A percentile compares a stretch with the other conserved stretches of the same genome.
These are phyloP conservation scores for Gastrophryne carolinensis DNA, from an alignment of 2,797 vertebrate genomes.

Conservation along the genomic window DNA sequence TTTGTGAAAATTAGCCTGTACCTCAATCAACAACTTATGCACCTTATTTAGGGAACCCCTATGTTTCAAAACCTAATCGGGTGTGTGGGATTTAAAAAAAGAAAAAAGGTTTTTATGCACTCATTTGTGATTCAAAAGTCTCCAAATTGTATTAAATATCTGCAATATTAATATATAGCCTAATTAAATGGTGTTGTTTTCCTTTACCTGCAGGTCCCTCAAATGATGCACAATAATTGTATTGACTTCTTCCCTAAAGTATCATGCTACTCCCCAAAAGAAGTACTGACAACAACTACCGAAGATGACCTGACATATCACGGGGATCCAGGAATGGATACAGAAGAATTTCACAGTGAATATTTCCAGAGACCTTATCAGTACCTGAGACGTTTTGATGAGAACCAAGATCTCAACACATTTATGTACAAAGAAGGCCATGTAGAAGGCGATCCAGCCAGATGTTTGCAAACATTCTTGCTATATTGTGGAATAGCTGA, in stretches of 20 bases:
- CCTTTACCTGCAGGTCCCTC: constrained; percentile 61
- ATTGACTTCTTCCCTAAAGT: constrained; percentile 86
- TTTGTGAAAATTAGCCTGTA: too few species aligned
- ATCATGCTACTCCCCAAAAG: constrained; percentile 84
- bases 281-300: constrained; percentile 74
- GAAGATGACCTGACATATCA: constrained; percentile 34
- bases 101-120: too few species aligned
- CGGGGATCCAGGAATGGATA: constrained; percentile 81
- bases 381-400: constrained; percentile 81
- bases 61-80: too few species aligned
- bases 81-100: too few species aligned
- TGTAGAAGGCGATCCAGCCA: constrained; percentile 76
- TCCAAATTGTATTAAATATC: too few species aligned
- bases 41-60: too few species aligned
- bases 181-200: too few species aligned
- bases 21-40: too few species aligned
- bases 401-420: constrained; percentile 68
- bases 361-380: constrained; percentile 92
- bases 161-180: too few species aligned
- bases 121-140: too few species aligned
- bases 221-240: constrained; percentile 64
- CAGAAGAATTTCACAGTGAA: constrained; percentile 78
- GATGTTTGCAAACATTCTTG: constrained; percentile 87
- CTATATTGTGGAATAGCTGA: constrained; percentile 82
- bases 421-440: constrained; percentile 67